These are phyloP conservation scores for Ceratina australensis DNA, from an alignment of 1,140 invertebrate species.

Conservation along the genomic window DNA sequence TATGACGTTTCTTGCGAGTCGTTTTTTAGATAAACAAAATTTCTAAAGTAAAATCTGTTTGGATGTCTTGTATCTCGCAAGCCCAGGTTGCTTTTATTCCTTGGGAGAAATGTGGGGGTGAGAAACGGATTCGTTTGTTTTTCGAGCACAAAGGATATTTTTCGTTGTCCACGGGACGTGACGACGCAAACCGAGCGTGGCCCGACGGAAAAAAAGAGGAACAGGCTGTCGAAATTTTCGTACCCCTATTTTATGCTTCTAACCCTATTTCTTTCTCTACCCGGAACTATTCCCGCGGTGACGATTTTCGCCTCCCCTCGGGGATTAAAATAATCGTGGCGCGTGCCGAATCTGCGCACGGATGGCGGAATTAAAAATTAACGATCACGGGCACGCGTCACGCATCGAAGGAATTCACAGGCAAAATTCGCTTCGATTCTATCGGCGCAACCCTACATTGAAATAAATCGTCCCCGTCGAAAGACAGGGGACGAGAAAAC, in stretches of 20 bases:
- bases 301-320: constrained; percentile 10
- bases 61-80: too few relatives aligned
- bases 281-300: constrained; percentile 1
- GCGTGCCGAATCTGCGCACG: constrained; percentile 59
- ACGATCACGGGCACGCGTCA: constrained; percentile 53
- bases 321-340: constrained; percentile 59
- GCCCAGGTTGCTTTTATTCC: constrained; percentile 24
- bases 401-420: constrained; percentile 55
- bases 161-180: constrained; percentile 20
- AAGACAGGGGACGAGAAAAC: too few relatives aligned
- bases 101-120: too few relatives aligned
- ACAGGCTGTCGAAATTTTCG: constrained; percentile 46
- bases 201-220: neutral
- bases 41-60: too few relatives aligned
- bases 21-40: too few relatives aligned
- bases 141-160: constrained; percentile 27
- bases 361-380: constrained; percentile 60
- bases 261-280: constrained; percentile 44
- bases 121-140: constrained; percentile 4
- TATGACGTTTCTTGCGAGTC: too few relatives aligned
- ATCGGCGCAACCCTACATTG: neutral
- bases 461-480: neutral
- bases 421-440: constrained; percentile 32
- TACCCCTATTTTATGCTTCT: constrained; percentile 59
- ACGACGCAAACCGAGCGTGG: constrained; percentile 6